These are phyloP conservation scores for Ciconia maguari DNA, from an alignment of 2,113 vertebrate species.

Conservation along the genomic window DNA sequence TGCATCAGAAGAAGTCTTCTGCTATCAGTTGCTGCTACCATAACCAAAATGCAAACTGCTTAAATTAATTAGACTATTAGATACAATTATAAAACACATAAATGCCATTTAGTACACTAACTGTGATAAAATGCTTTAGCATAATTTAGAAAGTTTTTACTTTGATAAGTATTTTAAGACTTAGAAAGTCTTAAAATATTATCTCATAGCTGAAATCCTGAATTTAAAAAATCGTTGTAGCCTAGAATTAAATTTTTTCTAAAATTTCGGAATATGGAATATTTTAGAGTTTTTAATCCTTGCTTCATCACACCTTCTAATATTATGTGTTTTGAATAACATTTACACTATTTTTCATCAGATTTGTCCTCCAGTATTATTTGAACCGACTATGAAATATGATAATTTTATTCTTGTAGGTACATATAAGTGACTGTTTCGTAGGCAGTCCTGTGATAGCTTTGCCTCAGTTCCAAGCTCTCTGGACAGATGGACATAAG, in stretches of 20 bases:
- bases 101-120: not conserved
- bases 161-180: too few species aligned
- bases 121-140: not conserved
- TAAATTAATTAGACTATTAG: not conserved
- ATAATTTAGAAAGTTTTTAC: not conserved
- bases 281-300: not conserved
- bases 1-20: not conserved
- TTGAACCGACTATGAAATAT: not conserved
- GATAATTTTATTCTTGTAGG: not conserved
- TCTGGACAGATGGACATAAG: not conserved
- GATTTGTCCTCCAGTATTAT: not conserved
- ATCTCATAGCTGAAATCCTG: not conserved
- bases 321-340: not conserved
- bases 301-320: not conserved
- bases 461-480: not conserved
- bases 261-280: not conserved
- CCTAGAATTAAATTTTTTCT: not conserved
- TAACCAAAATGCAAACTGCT: not conserved
- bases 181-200: not conserved
- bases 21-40: not conserved
- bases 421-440: not conserved
- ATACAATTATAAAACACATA: not conserved
- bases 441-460: not conserved
- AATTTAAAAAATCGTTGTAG: not conserved
- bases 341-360: not conserved